Conservation (phyloP, 2,888 invertebrate genomes). For the Thera britannica region DNA sequence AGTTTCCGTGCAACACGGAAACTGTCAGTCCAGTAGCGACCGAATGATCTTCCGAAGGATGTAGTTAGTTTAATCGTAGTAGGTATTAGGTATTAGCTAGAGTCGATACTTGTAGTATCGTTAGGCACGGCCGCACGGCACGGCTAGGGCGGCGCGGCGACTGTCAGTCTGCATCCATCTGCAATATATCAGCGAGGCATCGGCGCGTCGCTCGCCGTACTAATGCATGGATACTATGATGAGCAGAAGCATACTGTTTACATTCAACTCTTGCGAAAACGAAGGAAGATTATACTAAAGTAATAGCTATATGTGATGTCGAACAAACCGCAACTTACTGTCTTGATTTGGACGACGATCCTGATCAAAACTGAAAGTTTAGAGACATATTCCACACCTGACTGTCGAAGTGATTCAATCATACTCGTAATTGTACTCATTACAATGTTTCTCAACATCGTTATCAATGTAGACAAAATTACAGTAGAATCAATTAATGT, state of each 20-base stretch:
- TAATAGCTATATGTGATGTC: not conserved
- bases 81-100: not conserved
- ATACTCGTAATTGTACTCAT: not conserved
- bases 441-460: not conserved
- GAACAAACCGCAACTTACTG: not conserved
- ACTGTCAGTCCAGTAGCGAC: not conserved
- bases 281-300: not conserved
- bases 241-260: slow-evolving; percentile 4
- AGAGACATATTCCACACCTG: no score
- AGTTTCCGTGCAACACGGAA: not conserved
- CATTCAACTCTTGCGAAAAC: not conserved
- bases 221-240: slow-evolving; percentile 13
- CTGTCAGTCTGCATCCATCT: slow-evolving; percentile 43
- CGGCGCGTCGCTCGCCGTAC: slow-evolving; percentile 18
- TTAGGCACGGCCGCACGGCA: not conserved
- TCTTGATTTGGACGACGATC: no score
- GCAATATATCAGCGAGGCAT: slow-evolving; percentile 49
- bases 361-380: no score
- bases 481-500: not conserved
- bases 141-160: slow-evolving; percentile 16
- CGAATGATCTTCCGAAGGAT: not conserved
- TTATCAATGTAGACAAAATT: not conserved
- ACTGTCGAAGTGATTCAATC: no score
- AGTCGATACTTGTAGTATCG: not conserved
- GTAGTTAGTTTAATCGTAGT: not conserved